phyloP scores from a whole-genome alignment of 2,888 invertebrate species.

The Tricholauxania praeusta region DNA sequence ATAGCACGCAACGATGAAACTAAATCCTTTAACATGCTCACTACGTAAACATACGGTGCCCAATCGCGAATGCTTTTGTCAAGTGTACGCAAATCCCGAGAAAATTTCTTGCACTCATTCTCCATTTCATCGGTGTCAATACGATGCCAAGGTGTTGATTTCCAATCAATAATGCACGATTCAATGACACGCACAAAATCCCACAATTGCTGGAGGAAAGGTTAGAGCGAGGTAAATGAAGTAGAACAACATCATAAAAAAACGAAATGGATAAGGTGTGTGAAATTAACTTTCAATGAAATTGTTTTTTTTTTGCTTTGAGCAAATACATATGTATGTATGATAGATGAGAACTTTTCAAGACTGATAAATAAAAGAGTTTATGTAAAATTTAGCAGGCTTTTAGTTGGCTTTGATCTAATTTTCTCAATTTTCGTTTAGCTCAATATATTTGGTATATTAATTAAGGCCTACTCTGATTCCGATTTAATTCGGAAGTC shows the following conservation, averaged over 20 bases:
- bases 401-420: no score
- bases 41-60: slow-evolving; percentile 85
- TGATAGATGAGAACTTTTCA: no score
- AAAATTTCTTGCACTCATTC: slow-evolving; percentile 93
- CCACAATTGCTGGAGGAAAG: slow-evolving; percentile 79
- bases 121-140: slow-evolving; percentile 97
- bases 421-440: no score
- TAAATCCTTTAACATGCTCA: slow-evolving; percentile 89
- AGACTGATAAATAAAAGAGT: no score
- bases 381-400: no score
- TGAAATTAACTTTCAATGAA: not conserved
- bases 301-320: not conserved
- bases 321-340: no score
- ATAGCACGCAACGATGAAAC: slow-evolving; percentile 93
- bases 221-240: not conserved
- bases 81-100: slow-evolving; percentile 84
- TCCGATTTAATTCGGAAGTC: no score
- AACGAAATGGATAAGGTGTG: not conserved
- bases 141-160: slow-evolving; percentile 91
- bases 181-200: slow-evolving; percentile 89
- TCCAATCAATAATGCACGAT: slow-evolving; percentile 91
- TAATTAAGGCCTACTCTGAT: no score
- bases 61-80: slow-evolving; percentile 86
- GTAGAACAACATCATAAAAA: not conserved
- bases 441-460: no score